Percentiles rank a stretch among this genome's conserved stretches.
phyloP scores from a whole-genome alignment of 2,797 vertebrate species.

The Ctenopoma multispine region DNA sequence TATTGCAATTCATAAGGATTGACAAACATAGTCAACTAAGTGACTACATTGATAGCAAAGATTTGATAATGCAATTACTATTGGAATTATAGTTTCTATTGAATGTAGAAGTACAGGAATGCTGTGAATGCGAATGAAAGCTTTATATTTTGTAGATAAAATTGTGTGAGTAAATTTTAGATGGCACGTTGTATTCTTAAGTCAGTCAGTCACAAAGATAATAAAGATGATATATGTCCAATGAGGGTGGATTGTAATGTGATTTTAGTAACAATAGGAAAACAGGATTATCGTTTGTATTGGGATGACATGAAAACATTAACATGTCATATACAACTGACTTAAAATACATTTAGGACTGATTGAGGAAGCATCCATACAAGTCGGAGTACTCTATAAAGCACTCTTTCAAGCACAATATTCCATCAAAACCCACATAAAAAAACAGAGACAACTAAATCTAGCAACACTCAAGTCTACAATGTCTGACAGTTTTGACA shows the following conservation, averaged over 20 bases:
- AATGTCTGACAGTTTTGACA: slow-evolving; percentile 56
- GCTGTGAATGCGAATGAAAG: slow-evolving; percentile 28
- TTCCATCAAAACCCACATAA: slow-evolving; percentile 56
- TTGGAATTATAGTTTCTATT: slow-evolving; percentile 12
- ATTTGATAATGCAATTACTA: slow-evolving; percentile 6
- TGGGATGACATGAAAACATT: slow-evolving; percentile 70
- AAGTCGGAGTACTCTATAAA: slow-evolving; percentile 41
- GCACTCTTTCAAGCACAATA: slow-evolving; percentile 45
- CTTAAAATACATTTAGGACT: slow-evolving; percentile 55
- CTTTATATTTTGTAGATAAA: neutral
- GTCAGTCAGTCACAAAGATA: slow-evolving; percentile 24
- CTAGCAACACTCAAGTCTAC: slow-evolving; percentile 48
- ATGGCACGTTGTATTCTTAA: neutral
- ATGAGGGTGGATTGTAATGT: slow-evolving; percentile 50
- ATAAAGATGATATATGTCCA: slow-evolving; percentile 44
- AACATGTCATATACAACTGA: slow-evolving; percentile 55
- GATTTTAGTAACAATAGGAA: slow-evolving; percentile 76
- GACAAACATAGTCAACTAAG: slow-evolving; percentile 23
- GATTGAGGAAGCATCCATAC: slow-evolving; percentile 52
- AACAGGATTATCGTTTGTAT: slow-evolving; percentile 55
- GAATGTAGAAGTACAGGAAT: slow-evolving; percentile 10
- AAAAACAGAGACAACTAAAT: slow-evolving; percentile 49
- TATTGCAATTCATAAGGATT: slow-evolving; percentile 65
- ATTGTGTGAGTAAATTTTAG: slow-evolving; percentile 2
- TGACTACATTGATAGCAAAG: slow-evolving; percentile 12